Base-by-base conservation (phyloP, 1,140 invertebrate species). In the Danaus plexippus region DNA sequence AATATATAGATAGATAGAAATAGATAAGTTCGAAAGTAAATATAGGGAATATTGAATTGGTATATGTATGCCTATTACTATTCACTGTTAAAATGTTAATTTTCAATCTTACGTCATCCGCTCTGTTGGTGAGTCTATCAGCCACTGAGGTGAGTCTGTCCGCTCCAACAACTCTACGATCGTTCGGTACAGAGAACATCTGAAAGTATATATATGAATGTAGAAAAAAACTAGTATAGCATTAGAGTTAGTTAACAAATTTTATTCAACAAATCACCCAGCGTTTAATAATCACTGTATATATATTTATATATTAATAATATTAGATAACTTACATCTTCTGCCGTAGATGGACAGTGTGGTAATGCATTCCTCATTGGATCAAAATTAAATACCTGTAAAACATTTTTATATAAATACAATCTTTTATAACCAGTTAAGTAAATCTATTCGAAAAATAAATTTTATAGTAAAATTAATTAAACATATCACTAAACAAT, bases 331-430 rank as follows among this genome's bases (percentile, higher is more conserved):
- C 67, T 70, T 66, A 77, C 74, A 40, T 77, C 70, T 44, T 77
- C 67, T 11, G 68, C 48, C n/a, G 63, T 43, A 44, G 49, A 43
- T 2, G 66, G 58, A 46, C 61, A 53, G 48, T 63, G 65, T 6
- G 69, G 63, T 12, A 74, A 57, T 11, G 71, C 48, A 15, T 66
- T 66, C 22, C 66, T 64, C 54, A 77, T 66, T 22, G 53, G 54
- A 22, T 73, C 66, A 52, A 76, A 73, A 45, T 66, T 66, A 57
- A 69, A 77, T 13, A 71, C 57, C 68, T 74, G 63, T 9, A 59
- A 66, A 40, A 64, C 22, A 32, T 32, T 32, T 32, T 32, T 32
- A 1, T 15, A 15, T 32, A 32, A 7, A 32, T 32, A 32, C 22
- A 32, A 32, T 32, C 22, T 7, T 6, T 4, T 32, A 32, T 32